Base-by-base conservation (phyloP, 2,797 vertebrate species). In the Sebastes reedi region DNA sequence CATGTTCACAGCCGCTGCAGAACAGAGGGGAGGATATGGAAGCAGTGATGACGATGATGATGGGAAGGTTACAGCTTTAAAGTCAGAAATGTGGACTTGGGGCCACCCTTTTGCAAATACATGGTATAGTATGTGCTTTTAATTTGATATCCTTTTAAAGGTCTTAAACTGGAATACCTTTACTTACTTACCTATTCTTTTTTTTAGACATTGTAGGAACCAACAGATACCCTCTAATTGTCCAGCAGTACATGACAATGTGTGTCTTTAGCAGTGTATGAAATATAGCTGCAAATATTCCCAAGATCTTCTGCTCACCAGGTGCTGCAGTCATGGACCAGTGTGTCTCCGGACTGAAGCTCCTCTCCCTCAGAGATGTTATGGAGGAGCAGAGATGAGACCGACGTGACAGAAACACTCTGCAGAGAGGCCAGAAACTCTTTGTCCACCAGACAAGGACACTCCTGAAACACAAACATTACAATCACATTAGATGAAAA, bases 381-480 rank as follows among this genome's bases (percentile, higher is more conserved):
- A 3, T 92, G 80, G 13, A 92, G 62, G 4, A 88, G 68, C 29
- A 87, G 86, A 55, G 34, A 66, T 14, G 72, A 72, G 3, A 90
- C 55, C 0, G 91, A 85, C 3, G 78, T 88, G 5, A 74, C 1
- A 0, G 94, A 92, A 1, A 92, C 76, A 3, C 88, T 92, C 75
- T 88, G 91, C 58, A 98, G 81, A 30, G 91, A 87, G 18, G 82
- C 54, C 72, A 97, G 82, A 25, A 96, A 77, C 8, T 89, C 88
- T 14, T 72, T 80, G 6, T 96, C 95, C 70, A 98, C 93, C 74
- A 95, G 64, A 62, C 97, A 98, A 0, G 97, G 97, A 76, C 98
- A 98, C 64, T 97, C 96, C 97, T 98, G 74, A 70, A 81, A 91
- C 64, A 86, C 39, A 86, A 11, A 54, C 6, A 64, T 7, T 6